Percentiles rank a stretch among this genome's conserved stretches.
These are phyloP conservation scores for Amblyteles armatorius DNA, from an alignment of 2,888 invertebrate genomes.

Conservation along the genomic window DNA sequence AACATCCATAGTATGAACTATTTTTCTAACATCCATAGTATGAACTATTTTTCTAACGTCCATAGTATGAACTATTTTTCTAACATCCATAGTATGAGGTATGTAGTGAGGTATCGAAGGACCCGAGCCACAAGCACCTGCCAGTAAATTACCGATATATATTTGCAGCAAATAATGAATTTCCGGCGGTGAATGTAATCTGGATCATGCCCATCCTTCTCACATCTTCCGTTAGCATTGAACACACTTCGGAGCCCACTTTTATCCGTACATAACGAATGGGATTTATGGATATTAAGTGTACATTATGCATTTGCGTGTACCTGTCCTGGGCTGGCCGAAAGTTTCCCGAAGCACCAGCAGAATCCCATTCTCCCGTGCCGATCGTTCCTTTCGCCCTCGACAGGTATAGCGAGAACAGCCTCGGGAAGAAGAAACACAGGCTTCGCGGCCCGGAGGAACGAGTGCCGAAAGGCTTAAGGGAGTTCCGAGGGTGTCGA, in stretches of 20 bases:
- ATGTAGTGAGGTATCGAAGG: no score
- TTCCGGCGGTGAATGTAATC: neutral
- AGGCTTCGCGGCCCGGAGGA: conserved; percentile 14
- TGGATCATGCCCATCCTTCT: neutral
- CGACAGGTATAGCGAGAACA: conserved; percentile 59
- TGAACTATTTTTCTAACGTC: no score
- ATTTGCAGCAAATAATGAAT: no score
- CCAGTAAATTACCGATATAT: no score
- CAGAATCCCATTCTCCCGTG: conserved; percentile 43
- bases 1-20: no score
- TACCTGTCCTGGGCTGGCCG: conserved; percentile 43
- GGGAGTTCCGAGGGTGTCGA: conserved; percentile 71
- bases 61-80: no score
- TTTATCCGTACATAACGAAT: neutral
- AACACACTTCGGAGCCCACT: neutral
- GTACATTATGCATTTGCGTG: conserved; percentile 9
- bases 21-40: no score
- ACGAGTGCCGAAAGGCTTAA: conserved; percentile 78
- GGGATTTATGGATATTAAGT: neutral
- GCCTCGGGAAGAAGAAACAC: conserved; percentile 30
- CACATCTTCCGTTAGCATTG: neutral
- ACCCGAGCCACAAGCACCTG: no score
- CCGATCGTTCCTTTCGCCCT: conserved; percentile 35
- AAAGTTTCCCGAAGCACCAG: conserved; percentile 57
- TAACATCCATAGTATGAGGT: no score